These are phyloP conservation scores for Chaenodraco wilsoni DNA, from an alignment of 2,797 vertebrate species.

Conservation along the genomic window DNA sequence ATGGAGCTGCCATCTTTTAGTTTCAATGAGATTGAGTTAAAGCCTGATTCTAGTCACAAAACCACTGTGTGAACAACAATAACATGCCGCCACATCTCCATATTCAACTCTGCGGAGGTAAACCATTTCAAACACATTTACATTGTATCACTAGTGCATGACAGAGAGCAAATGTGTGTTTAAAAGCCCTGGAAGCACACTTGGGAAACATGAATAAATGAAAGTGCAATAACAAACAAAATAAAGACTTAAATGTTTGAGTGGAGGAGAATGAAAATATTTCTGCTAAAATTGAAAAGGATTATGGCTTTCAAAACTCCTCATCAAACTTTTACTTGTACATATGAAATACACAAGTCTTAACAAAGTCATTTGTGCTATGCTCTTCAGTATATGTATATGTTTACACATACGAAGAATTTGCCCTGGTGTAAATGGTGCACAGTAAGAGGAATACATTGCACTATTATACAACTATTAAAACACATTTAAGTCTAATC, in stretches of 20 bases:
- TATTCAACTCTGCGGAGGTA: constrained; percentile 17
- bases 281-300: neutral
- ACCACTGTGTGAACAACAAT: constrained; percentile 44
- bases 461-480: no score
- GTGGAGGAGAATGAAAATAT: neutral
- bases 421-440: no score
- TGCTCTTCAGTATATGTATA: neutral
- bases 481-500: no score
- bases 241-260: neutral
- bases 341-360: neutral
- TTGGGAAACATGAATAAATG: neutral
- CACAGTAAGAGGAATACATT: no score
- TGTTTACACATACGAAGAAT: no score
- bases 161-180: neutral
- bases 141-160: constrained; percentile 3
- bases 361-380: neutral
- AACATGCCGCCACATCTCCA: constrained; percentile 27
- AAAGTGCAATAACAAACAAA: neutral
- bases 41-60: constrained; percentile 34
- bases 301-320: neutral
- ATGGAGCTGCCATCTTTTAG: constrained; percentile 29
- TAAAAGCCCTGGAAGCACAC: neutral
- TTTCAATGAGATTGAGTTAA: constrained; percentile 46
- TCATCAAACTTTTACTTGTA: neutral
- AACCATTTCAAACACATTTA: constrained; percentile 25